phyloP scores from a whole-genome alignment of 2,888 invertebrate species.

The Drosophila kanekoi region DNA sequence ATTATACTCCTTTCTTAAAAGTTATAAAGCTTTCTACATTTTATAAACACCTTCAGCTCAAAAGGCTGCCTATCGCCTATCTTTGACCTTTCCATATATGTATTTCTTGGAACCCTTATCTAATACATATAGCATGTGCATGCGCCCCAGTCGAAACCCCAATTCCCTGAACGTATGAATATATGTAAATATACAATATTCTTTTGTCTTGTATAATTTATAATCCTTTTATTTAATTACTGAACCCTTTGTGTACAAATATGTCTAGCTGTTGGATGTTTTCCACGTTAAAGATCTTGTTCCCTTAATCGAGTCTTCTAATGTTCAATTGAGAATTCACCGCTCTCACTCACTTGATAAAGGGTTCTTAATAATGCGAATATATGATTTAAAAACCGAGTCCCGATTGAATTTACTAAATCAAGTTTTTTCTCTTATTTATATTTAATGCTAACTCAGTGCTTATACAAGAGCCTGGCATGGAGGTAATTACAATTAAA shows the following conservation, averaged over 20 bases:
- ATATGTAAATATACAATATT: constrained; percentile 7
- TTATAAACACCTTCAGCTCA: too few relatives aligned
- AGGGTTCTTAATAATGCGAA: constrained; percentile 21
- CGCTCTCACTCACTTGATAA: constrained; percentile 45
- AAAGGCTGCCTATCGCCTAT: too few relatives aligned
- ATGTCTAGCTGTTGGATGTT: constrained; percentile 17
- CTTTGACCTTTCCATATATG: too few relatives aligned
- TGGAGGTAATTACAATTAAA: constrained; percentile 77
- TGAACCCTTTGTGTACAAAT: constrained; percentile 1
- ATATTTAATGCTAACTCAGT: constrained; percentile 79
- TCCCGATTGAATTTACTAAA: constrained; percentile 37
- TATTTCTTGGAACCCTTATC: neutral
- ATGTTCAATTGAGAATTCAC: constrained; percentile 46
- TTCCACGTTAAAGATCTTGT: constrained; percentile 26
- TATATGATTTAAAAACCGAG: constrained; percentile 3
- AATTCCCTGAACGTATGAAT: neutral
- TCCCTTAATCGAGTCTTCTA: constrained; percentile 30
- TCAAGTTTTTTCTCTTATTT: constrained; percentile 59
- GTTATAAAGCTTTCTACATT: too few relatives aligned
- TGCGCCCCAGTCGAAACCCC: constrained; percentile 10
- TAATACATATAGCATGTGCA: constrained; percentile 42
- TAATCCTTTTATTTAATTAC: constrained; percentile 7
- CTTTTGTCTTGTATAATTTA: constrained; percentile 7
- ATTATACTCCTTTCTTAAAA: neutral
- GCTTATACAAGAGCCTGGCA: constrained; percentile 83